Conservation (phyloP, 2,113 vertebrate genomes). For the Kryptolebias marmoratus region DNA sequence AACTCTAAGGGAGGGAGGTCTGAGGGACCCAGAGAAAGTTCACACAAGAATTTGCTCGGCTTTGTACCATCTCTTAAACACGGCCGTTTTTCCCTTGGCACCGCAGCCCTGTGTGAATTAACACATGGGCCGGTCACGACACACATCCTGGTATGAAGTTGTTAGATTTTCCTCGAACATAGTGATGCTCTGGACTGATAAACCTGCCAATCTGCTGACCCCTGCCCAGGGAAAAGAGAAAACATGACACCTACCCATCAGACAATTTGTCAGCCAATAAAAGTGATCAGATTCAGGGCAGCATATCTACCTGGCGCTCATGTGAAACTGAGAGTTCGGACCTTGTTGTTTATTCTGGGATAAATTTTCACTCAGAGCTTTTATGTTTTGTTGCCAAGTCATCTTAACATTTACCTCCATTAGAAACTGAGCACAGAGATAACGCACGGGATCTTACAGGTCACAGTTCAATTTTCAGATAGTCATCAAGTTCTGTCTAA, state of each 20-base stretch:
- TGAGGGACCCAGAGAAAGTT: conserved; percentile 3
- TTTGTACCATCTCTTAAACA: conserved; percentile 74
- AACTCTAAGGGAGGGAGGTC: no score
- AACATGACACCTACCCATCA: conserved; percentile 32
- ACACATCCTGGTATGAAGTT: conserved; percentile 51
- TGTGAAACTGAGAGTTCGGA: conserved; percentile 11
- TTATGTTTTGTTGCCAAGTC: no score
- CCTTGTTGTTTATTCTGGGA: not conserved
- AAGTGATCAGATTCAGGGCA: conserved; percentile 66
- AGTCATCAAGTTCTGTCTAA: no score
- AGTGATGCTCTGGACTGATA: conserved; percentile 45
- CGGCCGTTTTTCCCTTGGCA: conserved; percentile 57
- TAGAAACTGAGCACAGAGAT: no score
- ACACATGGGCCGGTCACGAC: conserved; percentile 63
- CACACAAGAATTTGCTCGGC: conserved; percentile 40
- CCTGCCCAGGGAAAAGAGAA: conserved; percentile 14
- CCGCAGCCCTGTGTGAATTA: conserved; percentile 64
- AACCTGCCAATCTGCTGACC: conserved; percentile 32
- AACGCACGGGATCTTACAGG: no score
- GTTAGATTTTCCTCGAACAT: conserved; percentile 64
- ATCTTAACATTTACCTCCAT: no score
- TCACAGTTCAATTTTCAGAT: no score
- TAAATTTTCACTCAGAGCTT: conserved; percentile 19
- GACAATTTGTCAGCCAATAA: conserved; percentile 58
- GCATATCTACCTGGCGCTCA: conserved; percentile 13